These are phyloP conservation scores for Acanthococcus lagerstroemiae DNA, from an alignment of 2,888 invertebrate species.

Conservation along the genomic window DNA sequence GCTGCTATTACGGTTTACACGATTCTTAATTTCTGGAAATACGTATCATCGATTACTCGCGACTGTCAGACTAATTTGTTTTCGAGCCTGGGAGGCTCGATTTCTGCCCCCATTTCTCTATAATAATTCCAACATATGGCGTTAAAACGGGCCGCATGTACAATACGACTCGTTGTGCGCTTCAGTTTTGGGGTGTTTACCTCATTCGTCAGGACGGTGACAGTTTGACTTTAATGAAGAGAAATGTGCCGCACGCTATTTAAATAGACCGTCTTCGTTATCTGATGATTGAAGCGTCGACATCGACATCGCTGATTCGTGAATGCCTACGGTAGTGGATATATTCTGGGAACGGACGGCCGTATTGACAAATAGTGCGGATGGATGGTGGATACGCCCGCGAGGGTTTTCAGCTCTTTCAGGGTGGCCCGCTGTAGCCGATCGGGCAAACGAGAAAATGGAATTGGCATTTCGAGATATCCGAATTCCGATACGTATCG, in stretches of 20 bases:
- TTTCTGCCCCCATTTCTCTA: background rate
- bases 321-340: too few relatives aligned
- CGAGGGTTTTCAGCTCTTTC: too few relatives aligned
- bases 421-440: background rate
- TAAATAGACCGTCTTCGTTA: slow-evolving; percentile 18
- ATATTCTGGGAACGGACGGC: background rate
- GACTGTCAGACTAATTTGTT: background rate
- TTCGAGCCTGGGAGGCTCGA: background rate
- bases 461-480: too few relatives aligned
- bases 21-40: too few relatives aligned
- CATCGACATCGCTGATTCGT: background rate
- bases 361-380: slow-evolving; percentile 8
- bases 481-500: too few relatives aligned
- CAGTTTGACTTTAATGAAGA: slow-evolving; percentile 29
- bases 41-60: background rate
- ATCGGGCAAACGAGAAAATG: too few relatives aligned
- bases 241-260: slow-evolving; percentile 22
- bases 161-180: background rate
- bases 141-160: background rate
- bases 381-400: background rate
- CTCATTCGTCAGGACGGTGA: slow-evolving; percentile 27
- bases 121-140: slow-evolving; percentile 1
- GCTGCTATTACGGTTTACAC: too few relatives aligned
- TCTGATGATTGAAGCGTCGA: slow-evolving; percentile 4
- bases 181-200: slow-evolving; percentile 21